Percentiles rank a stretch among this genome's conserved stretches.
phyloP scores from a whole-genome alignment of 2,113 vertebrate species.

The Myocastor coypus region DNA sequence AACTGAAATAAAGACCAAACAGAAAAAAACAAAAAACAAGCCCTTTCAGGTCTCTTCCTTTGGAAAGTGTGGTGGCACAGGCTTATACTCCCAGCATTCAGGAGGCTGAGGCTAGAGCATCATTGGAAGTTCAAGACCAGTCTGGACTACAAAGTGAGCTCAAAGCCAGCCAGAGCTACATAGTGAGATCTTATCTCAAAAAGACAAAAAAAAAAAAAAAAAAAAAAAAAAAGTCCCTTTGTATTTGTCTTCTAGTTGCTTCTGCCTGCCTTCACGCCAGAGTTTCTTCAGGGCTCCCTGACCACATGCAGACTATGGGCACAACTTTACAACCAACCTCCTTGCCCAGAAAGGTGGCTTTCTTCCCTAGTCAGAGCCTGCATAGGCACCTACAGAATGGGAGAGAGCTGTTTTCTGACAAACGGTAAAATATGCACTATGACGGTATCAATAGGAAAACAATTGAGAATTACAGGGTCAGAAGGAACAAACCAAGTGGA shows the following conservation, averaged over 20 bases:
- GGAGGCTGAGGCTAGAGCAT: too few relatives aligned
- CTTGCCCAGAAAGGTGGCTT: background rate
- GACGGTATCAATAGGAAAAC: background rate
- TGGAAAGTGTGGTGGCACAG: background rate
- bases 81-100: too few relatives aligned
- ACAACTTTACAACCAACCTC: background rate
- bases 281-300: background rate
- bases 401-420: background rate
- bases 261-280: background rate
- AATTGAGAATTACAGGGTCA: background rate
- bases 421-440: accelerated
- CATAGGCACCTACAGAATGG: background rate
- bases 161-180: too few relatives aligned
- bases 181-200: too few relatives aligned
- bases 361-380: background rate
- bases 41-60: background rate
- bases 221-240: background rate
- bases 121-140: too few relatives aligned
- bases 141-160: too few relatives aligned
- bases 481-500: conserved; percentile 10
- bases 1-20: background rate
- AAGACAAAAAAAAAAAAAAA: too few relatives aligned
- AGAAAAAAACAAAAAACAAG: too few relatives aligned
- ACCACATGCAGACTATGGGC: background rate
- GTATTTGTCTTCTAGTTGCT: background rate